Evolutionary conservation across 2,888 invertebrate genomes (phyloP).

Genomic region (Eristalis arbustorum): DNA sequence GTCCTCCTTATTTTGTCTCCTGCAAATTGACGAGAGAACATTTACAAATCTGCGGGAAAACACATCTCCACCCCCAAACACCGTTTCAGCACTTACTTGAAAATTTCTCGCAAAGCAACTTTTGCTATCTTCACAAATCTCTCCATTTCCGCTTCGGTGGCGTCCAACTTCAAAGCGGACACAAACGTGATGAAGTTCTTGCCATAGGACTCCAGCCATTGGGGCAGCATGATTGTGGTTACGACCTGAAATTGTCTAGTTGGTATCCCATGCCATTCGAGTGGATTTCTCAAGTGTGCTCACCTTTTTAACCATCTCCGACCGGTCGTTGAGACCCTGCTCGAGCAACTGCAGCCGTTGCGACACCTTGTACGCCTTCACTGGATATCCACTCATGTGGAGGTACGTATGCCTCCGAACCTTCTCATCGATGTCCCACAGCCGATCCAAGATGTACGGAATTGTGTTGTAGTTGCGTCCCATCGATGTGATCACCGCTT

Average conservation of each 20-base stretch:
- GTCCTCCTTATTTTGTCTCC: constrained; percentile 77
- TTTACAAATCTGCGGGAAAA: neutral
- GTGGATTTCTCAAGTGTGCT: neutral
- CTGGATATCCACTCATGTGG: constrained; percentile 80
- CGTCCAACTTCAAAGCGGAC: constrained; percentile 88
- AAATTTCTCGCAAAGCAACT: constrained; percentile 82
- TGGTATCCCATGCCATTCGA: neutral
- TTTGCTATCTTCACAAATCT: constrained; percentile 82
- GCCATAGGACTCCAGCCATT: constrained; percentile 88
- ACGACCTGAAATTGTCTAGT: constrained; percentile 76
- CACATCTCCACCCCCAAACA: neutral
- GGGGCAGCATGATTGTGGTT: constrained; percentile 83
- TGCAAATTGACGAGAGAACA: constrained; percentile 71
- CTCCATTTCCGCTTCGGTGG: constrained; percentile 83
- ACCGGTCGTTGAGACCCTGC: constrained; percentile 84
- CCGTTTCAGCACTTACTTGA: constrained; percentile 80
- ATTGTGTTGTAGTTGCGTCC: constrained; percentile 87
- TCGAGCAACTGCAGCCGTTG: constrained; percentile 84
- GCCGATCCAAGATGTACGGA: constrained; percentile 85
- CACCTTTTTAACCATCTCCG: constrained; percentile 81
- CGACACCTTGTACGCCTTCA: constrained; percentile 82
- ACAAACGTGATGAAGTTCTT: constrained; percentile 87
- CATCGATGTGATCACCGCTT: constrained; percentile 86
- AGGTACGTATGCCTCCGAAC: constrained; percentile 83
- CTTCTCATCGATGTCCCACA: constrained; percentile 88